phyloP scores from a whole-genome alignment of 2,888 invertebrate species.

The Himalopsyche tibetana region DNA sequence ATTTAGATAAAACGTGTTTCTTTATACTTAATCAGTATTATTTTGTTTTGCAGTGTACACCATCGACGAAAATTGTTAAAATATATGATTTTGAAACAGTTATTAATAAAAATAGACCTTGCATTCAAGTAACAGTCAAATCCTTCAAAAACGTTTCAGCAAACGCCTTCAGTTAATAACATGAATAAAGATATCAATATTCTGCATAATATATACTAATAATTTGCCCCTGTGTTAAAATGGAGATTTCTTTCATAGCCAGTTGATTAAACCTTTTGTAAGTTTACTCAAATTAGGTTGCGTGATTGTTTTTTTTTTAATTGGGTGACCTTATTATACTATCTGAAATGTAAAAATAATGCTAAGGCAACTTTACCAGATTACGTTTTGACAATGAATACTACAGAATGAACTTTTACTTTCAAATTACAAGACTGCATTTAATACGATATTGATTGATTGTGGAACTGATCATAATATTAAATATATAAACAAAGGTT shows the following conservation, averaged over 20 bases:
- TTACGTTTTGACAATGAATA: slow-evolving; percentile 45
- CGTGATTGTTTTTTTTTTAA: slow-evolving; percentile 33
- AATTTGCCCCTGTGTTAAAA: slow-evolving; percentile 35
- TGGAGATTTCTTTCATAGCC: slow-evolving; percentile 35
- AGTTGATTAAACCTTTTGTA: slow-evolving; percentile 37
- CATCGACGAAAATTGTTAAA: neutral
- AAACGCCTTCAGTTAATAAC: slow-evolving; percentile 20
- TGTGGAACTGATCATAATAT: neutral
- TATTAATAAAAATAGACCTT: slow-evolving; percentile 24
- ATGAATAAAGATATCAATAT: slow-evolving; percentile 36
- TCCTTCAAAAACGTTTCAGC: slow-evolving; percentile 27
- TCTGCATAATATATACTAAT: neutral
- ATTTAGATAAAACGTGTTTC: too few relatives aligned
- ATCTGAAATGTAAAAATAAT: slow-evolving; percentile 4
- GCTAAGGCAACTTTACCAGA: slow-evolving; percentile 8
- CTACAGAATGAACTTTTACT: slow-evolving; percentile 36
- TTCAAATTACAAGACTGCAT: slow-evolving; percentile 3
- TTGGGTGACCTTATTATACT: slow-evolving; percentile 29
- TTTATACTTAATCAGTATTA: too few relatives aligned
- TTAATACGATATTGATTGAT: slow-evolving; percentile 20
- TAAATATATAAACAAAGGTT: too few relatives aligned
- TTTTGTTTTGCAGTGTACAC: too few relatives aligned
- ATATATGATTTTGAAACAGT: slow-evolving; percentile 18
- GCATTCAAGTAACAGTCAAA: slow-evolving; percentile 37
- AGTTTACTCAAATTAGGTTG: slow-evolving; percentile 11